Base-by-base conservation (phyloP, 2,797 vertebrate species). In the Sebastolobus altivelis region DNA sequence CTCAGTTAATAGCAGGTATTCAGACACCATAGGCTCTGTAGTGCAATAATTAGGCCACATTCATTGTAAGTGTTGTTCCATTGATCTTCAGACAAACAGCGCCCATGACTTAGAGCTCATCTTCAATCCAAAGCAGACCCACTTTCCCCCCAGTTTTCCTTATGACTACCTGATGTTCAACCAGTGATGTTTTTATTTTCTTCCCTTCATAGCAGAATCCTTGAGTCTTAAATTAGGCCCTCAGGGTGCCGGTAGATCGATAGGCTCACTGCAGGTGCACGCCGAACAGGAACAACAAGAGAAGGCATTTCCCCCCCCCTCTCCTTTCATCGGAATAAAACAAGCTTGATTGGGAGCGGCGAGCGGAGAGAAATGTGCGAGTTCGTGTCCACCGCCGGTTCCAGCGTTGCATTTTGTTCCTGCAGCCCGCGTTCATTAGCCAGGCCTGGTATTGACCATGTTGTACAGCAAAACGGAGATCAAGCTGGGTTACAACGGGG, bases 151-250 rank as follows among this genome's bases (percentile, higher is more conserved):
- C 43, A 25, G 59, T 75, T 84, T 81, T 80, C 54, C 56, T 73
- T 27, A 33, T 49, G 35, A 63, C 76, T 82, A 70, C 78, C 83
- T 82, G 82, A 89, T 81, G 82, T 89, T 88, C 71, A 87, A 63
- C 77, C 87, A 76, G 81, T 80, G 81, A 90, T 88, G 86, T 89
- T 88, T 62, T 87, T 86, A 83, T 87, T 89, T 90, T 90, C 83
- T 72, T 65, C 75, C 66, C 84, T 90, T 90, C 75, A 86, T 63
- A 68, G 82, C 71, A 58, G 84, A 87, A 87, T 92, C 87, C 84
- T 89, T 72, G 85, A 93, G 89, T 86, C 81, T 87, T 89, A 90
- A 91, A 92, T 90, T 83, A 87, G 84, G 84, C 91, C 90, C 87
- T 72, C 46, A 84, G 86, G 90, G 86, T 74, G 75, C 55, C 67